Evolutionary conservation across 53 echinoderm and acorn worm species (phyloP), one percentile per base, ranked within the genome.

Genomic region (Arbacia lixula): DNA sequence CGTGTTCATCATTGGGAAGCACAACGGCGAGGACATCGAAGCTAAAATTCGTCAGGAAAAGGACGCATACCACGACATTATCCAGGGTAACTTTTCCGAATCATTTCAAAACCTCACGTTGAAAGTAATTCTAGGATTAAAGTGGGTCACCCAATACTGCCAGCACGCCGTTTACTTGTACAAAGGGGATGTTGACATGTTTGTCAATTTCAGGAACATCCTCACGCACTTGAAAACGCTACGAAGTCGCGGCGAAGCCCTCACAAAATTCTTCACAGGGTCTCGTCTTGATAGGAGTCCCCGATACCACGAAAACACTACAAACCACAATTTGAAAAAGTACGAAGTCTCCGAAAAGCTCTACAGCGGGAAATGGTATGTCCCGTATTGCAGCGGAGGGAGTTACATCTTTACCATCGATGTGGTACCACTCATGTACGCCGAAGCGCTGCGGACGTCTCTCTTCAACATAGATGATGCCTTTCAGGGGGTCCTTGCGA

Each of bases 131-230:
- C 54, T 81, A 28, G 90, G 90, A 16, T 53, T 90, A 9, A 38
- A 60, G 32, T 86, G 90, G 90, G 54, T 69, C 24, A 54, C 71
- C 26, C 25, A 57, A 22, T 36, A 86, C 40, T 90, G 90, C 43
- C 81, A 81, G 3, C 41, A 86, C 50, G 86, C 83, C 2, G 49
- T 36, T 62, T 90, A 60, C 62, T 24, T 86, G 2, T 86, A 67
- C 72, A 90, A 86, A 81, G 85, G 85, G 1, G 90, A 90, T 34
- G 90, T 86, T 20, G 90, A 90, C 72, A 76, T 86, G 38, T 82
- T 86, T 36, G 86, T 90, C 0, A 90, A 90, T 58, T 25, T 88
- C 3, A 34, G 72, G n/a, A 61, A 88, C 12, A 39, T 88, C 17
- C 16, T n/a, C n/a, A n/a, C n/a, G n/a, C n/a, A n/a, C n/a, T n/a